Evolutionary conservation across 2,797 vertebrate genomes (phyloP), one percentile per base, ranked within the genome.

Genomic region (Smutsia gigantea): DNA sequence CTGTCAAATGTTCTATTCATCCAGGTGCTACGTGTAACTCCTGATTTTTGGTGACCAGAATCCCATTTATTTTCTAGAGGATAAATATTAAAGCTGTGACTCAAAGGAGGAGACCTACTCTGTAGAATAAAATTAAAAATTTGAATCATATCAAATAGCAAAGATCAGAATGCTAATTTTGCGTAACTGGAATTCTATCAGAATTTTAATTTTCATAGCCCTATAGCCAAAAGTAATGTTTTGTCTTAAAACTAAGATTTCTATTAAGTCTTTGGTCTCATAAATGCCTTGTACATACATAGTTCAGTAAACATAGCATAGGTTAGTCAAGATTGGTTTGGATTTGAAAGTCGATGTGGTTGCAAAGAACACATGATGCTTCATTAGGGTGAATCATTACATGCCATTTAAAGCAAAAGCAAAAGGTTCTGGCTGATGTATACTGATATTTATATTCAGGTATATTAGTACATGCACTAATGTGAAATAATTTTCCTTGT

Each of bases 151-250:
- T 19, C 37, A 91, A 96, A 18, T 49, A 95, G 25, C 71, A 25
- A 79, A 86, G 27, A 84, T 74, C 51, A 87, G 51, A 88, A 66
- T 69, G 29, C 49, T 88, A 66, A 66, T 90, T 72, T 61, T 89
- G 55, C 31, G 63, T 93, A 81, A 37, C 14, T 90, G 53, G 27
- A 66, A 12, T 90, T 95, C 37, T 94, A 23, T 10, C 17, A 64
- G 18, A 81, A 75, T 86, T 96, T 78, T 88, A 77, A 42, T 95
- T 95, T 95, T 69, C 74, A 81, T 39, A 96, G 31, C 6, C 2
- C 7, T 68, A 1, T 39, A 86, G 17, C 51, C 86, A 64, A 77
- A 95, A 87, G 34, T 75, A 87, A 8, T 49, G 4, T 82, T 23
- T 63, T 63, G 14, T 86, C 3, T 95, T 92, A 18, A 88, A 96